Base-by-base conservation (phyloP, 2,888 invertebrate species). In the Drosophila siamana region DNA sequence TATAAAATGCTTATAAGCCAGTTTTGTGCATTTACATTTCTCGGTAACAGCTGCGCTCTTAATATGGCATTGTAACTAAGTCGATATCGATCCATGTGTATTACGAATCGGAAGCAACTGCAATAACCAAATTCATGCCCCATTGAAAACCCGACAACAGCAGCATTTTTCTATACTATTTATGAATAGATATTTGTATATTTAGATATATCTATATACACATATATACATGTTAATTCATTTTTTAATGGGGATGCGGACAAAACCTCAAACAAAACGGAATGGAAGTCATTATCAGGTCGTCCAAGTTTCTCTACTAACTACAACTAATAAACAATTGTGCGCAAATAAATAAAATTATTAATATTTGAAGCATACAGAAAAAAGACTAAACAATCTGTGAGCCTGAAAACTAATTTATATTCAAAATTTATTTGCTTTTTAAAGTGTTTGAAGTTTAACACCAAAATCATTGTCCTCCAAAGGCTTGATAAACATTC, bases 231-330 rank as follows among this genome's bases (percentile, higher is more conserved):
- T n/a, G n/a, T n/a, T 57, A 55, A 38, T 41, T 55, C 30, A 59
- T 43, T 69, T 43, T 74, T 41, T 60, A 66, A 55, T 19, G 65
- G 66, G 74, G 67, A 77, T 72, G 68, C 66, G 62, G 54, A 6
- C 56, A 71, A 71, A 61, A 66, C 33, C 56, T 57, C 54, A 26
- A 60, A 66, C 43, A 2, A 50, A 47, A 56, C n/a, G 33, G 11
- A 44, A 50, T 48, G 56, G 44, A 71, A 63, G 47, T 30, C 33
- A 16, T 15, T 51, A 28, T 38, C 0, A 54, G 26, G 24, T 28
- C 19, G 38, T 36, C 52, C 28, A 19, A 9, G 9, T 61, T 36
- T n/a, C 19, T 54, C 54, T 41, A 52, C 59, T 54, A n/a, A 28
- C 9, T 19, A 15, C 28, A 28, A 28, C 4, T 16, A 41, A 52